These are phyloP conservation scores for Scarus forsteni DNA, from an alignment of 2,797 vertebrate genomes.

Conservation along the genomic window DNA sequence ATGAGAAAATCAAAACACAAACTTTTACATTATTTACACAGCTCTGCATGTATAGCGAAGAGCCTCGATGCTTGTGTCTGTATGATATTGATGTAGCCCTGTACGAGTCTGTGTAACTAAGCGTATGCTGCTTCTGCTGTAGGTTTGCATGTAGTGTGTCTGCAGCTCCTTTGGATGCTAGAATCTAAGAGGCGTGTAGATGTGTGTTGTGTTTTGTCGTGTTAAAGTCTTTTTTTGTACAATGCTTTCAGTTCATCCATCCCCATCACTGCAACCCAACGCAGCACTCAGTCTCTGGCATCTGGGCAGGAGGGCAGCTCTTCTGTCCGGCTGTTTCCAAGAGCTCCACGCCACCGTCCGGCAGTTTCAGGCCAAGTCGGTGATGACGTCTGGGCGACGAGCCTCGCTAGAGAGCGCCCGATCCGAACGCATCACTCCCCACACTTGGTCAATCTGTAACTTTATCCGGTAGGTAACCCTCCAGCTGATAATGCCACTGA, in stretches of 20 bases:
- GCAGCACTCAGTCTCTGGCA: conserved; percentile 33
- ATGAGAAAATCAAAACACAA: conserved; percentile 63
- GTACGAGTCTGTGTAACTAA: conserved; percentile 47
- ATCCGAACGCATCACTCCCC: conserved; percentile 35
- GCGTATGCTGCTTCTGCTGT: conserved; percentile 29
- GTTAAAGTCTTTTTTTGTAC: conserved; percentile 64
- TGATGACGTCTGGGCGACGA: conserved; percentile 35
- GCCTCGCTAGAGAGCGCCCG: conserved; percentile 21
- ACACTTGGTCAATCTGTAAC: conserved; percentile 36
- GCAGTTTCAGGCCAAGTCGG: conserved; percentile 38
- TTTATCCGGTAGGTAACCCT: conserved; percentile 54
- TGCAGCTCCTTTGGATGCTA: conserved; percentile 62
- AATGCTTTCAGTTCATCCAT: conserved; percentile 73
- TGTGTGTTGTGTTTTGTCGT: conserved; percentile 53
- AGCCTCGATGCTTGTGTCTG: conserved; percentile 58
- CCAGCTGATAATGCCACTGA: conserved; percentile 55
- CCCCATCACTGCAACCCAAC: conserved; percentile 47
- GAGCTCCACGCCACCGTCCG: conserved; percentile 32
- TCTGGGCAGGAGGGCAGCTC: conserved; percentile 25
- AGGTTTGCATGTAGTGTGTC: conserved; percentile 73
- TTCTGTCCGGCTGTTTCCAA: conserved; percentile 26
- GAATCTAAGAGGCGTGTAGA: conserved; percentile 55
- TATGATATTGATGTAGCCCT: conserved; percentile 50
- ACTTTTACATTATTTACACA: conserved; percentile 81
- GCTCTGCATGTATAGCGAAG: conserved; percentile 67